Evolutionary conservation across 2,113 vertebrate genomes (phyloP), one percentile per base, ranked within the genome.

Genomic region (Heterochromis multidens): DNA sequence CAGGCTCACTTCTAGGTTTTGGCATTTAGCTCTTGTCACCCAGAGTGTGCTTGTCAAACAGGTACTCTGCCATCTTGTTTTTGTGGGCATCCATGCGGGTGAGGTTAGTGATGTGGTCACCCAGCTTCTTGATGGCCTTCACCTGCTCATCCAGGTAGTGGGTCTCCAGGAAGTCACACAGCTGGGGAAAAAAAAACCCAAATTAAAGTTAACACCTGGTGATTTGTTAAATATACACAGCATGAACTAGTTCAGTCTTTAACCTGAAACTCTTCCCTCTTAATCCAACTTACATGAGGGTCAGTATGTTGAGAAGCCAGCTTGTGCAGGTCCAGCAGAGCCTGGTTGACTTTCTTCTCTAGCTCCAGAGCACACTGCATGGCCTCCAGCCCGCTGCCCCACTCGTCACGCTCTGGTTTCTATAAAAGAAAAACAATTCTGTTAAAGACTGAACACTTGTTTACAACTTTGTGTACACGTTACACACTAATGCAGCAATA

Each of bases 21-120:
- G 0, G 27, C 2, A 0, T 94, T 96, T 95, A 96, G 90, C 94
- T 96, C 78, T 95, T 90, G 37, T 89, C 54, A 12, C 95, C 97
- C 8, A 99, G 93, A 89, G 98, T 96, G 88, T 98, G 98, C 97
- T 99, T 99, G 96, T 99, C 98, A 49, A 99, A 99, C 91, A 99
- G 96, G 91, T 99, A 99, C 90, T 99, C 98, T 0, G 98, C 97
- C 97, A 99, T 96, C 94, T 97, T 97, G 4, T 97, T 96, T 6
- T 90, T 96, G 10, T 91, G 62, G 59, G 94, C 77, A 0, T 91
- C 96, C 93, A 97, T 96, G 59, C 95, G 94, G 12, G 87, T 90
- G 67, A 97, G 95, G 91, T 96, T 97, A 91, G 94, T 91, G 91
- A 96, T 88, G 56, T 96, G 40, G 91, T 97, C 96, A 1, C 97